A percentile compares a stretch with the other conserved stretches of the same genome.
Conservation (phyloP, 2,888 invertebrate genomes). For the Leptodirus hochenwartii region DNA sequence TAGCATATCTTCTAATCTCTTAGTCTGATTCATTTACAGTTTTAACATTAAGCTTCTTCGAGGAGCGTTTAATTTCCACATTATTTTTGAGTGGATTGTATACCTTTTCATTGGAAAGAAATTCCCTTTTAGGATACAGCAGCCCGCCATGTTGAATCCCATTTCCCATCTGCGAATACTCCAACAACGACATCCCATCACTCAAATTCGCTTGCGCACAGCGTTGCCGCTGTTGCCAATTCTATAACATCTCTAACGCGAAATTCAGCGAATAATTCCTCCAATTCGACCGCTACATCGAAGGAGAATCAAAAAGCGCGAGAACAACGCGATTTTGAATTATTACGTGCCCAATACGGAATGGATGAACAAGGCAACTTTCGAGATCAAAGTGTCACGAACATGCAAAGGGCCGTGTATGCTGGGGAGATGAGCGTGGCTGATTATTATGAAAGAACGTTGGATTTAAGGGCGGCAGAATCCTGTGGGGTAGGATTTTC, state of each 20-base stretch:
- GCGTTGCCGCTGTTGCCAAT: neutral
- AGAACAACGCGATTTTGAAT: slow-evolving; percentile 65
- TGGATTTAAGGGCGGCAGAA: slow-evolving; percentile 56
- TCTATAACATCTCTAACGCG: neutral
- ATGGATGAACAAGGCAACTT: slow-evolving; percentile 79
- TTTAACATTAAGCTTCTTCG: too few species aligned
- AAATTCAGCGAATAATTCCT: neutral
- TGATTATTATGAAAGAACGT: slow-evolving; percentile 68
- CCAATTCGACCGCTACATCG: slow-evolving; percentile 23
- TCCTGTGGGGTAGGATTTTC: slow-evolving; percentile 58
- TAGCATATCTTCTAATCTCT: too few species aligned
- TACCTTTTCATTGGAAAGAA: too few species aligned
- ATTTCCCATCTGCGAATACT: slow-evolving; percentile 45
- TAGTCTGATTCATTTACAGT: too few species aligned
- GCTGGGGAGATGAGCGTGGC: slow-evolving; percentile 72
- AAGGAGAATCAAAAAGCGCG: slow-evolving; percentile 51
- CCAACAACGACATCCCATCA: slow-evolving; percentile 29
- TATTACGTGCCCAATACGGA: slow-evolving; percentile 67
- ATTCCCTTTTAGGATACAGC: slow-evolving; percentile 34
- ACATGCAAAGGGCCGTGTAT: slow-evolving; percentile 67
- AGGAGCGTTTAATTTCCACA: too few species aligned
- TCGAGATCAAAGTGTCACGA: slow-evolving; percentile 56
- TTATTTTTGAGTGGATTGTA: too few species aligned
- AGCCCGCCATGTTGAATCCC: slow-evolving; percentile 74
- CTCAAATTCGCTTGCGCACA: slow-evolving; percentile 1